phyloP scores from a whole-genome alignment of 2,888 invertebrate genomes.

The Pseudococcus viburni region DNA sequence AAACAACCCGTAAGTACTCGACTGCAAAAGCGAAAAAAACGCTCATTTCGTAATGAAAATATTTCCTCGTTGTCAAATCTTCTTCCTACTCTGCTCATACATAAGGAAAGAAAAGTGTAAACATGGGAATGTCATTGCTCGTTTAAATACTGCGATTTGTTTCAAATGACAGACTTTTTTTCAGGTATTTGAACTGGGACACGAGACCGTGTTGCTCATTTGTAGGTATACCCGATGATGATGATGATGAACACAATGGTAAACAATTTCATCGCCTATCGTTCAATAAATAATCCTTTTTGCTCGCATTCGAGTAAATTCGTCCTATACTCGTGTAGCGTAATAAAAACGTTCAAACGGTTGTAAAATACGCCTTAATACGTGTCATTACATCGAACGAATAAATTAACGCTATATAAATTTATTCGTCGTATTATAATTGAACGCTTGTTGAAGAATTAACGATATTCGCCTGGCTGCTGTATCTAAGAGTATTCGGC shows the following conservation, averaged over 20 bases:
- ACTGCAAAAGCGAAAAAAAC: neutral
- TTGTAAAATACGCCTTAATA: slow-evolving; percentile 22
- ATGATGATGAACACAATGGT: slow-evolving; percentile 12
- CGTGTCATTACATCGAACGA: slow-evolving; percentile 43
- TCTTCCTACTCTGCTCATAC: neutral
- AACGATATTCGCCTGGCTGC: neutral
- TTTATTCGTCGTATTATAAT: neutral
- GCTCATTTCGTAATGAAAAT: neutral
- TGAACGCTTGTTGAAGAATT: neutral
- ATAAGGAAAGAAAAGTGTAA: slow-evolving; percentile 1
- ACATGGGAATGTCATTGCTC: neutral
- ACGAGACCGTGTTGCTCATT: neutral
- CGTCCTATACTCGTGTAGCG: neutral
- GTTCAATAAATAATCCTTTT: neutral
- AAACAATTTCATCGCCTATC: slow-evolving; percentile 9
- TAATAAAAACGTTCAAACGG: slow-evolving; percentile 23
- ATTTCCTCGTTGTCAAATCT: slow-evolving; percentile 5
- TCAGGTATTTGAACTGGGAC: neutral
- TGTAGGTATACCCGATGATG: neutral
- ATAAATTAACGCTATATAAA: slow-evolving; percentile 18
- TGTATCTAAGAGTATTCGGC: neutral
- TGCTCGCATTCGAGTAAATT: neutral
- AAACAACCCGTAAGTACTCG: neutral
- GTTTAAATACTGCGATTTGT: slow-evolving; percentile 2
- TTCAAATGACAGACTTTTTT: neutral